Percentiles rank a stretch among this genome's conserved stretches.
phyloP scores from a whole-genome alignment of 2,888 invertebrate species.

The Lamproptera curius region DNA sequence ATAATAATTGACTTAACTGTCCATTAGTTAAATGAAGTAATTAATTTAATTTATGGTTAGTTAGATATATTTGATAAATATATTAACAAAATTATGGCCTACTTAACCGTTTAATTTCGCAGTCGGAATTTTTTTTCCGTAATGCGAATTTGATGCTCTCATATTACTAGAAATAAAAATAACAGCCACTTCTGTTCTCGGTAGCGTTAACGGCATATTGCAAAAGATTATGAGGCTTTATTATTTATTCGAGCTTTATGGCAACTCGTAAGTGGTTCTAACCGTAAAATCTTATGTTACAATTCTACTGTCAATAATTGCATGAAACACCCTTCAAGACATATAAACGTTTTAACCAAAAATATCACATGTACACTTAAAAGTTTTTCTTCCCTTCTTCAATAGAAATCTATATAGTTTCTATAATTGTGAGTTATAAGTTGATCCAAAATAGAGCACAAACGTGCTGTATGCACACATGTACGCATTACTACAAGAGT shows the following conservation, averaged over 20 bases:
- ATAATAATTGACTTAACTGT: no score
- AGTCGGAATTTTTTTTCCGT: constrained; percentile 69
- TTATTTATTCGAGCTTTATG: constrained; percentile 17
- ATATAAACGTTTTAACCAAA: no score
- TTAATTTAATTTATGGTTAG: no score
- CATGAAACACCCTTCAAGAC: neutral
- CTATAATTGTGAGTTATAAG: neutral
- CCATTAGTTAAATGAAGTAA: no score
- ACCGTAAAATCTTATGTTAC: neutral
- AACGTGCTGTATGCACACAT: neutral
- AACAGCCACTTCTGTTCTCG: constrained; percentile 64
- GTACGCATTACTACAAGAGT: neutral
- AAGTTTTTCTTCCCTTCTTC: neutral
- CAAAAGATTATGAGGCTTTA: constrained; percentile 34
- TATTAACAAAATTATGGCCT: no score
- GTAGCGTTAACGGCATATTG: constrained; percentile 71
- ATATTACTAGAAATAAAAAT: constrained; percentile 65
- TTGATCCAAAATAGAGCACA: neutral
- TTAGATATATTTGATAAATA: no score
- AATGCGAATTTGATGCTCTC: constrained; percentile 74
- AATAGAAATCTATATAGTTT: neutral
- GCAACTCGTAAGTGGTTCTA: constrained; percentile 7
- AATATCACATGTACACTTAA: neutral
- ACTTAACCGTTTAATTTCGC: constrained; percentile 51
- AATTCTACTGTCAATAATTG: neutral